A percentile compares a stretch with the other conserved stretches of the same genome.
phyloP scores from a whole-genome alignment of 2,797 vertebrate genomes.

The Xerus rutilus region DNA sequence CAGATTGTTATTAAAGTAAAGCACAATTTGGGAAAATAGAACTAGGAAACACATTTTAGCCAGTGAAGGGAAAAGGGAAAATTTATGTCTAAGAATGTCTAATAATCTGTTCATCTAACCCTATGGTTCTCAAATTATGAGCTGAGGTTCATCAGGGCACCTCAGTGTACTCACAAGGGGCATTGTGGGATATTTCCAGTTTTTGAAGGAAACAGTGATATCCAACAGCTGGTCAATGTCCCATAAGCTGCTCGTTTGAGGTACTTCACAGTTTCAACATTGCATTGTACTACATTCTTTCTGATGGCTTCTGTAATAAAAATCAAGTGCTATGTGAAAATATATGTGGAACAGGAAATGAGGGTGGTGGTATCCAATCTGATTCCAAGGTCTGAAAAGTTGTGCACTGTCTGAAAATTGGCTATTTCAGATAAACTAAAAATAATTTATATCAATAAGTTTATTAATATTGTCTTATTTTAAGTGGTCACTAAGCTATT shows the following conservation, averaged over 20 bases:
- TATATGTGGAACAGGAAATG: slow-evolving; percentile 14
- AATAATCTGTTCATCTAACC: neutral
- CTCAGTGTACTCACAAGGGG: neutral
- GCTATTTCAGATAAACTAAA: slow-evolving; percentile 45
- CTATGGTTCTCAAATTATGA: neutral
- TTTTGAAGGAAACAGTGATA: slow-evolving; percentile 11
- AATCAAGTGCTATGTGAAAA: neutral
- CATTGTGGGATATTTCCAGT: slow-evolving; percentile 33
- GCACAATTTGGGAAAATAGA: neutral
- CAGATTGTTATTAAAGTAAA: slow-evolving; percentile 27
- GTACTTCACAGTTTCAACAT: slow-evolving; percentile 25
- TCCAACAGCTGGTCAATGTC: slow-evolving; percentile 1
- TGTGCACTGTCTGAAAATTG: neutral
- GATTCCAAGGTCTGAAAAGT: slow-evolving; percentile 42
- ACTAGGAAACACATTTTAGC: slow-evolving; percentile 37
- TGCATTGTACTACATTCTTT: slow-evolving; percentile 39
- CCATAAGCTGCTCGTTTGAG: neutral
- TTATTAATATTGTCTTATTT: slow-evolving; percentile 6
- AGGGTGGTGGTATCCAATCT: neutral
- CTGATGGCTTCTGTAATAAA: slow-evolving; percentile 32
- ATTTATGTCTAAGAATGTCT: slow-evolving; percentile 14
- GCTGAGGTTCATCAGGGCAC: neutral
- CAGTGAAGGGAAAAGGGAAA: neutral
- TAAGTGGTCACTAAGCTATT: neutral
- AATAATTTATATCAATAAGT: neutral